Conservation (phyloP, 2,888 invertebrate genomes). For the Ecliptopera silaceata region DNA sequence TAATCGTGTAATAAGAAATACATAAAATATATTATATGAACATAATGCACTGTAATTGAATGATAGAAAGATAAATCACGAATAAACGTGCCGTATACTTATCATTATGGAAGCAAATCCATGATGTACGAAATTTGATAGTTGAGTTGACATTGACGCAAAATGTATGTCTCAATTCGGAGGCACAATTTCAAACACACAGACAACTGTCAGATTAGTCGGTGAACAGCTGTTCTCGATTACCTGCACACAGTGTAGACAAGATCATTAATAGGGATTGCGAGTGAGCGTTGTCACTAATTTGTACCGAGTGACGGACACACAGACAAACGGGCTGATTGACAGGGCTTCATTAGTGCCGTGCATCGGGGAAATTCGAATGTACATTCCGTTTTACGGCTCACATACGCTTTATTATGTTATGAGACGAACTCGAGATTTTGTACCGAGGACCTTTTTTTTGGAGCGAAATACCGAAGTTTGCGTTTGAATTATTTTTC, state of each 20-base stretch:
- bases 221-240: conserved; percentile 17
- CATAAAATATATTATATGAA: too few species aligned
- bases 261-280: conserved; percentile 35
- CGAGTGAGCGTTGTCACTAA: conserved; percentile 61
- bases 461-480: not conserved
- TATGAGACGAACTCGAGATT: conserved; percentile 3
- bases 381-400: conserved; percentile 23
- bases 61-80: too few species aligned
- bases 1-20: too few species aligned
- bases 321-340: conserved; percentile 70
- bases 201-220: too few species aligned
- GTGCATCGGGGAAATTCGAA: conserved; percentile 24
- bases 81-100: too few species aligned
- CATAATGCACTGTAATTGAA: too few species aligned
- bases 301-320: conserved; percentile 54
- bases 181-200: too few species aligned
- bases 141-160: too few species aligned
- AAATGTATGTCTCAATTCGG: too few species aligned
- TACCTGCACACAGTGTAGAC: conserved; percentile 22
- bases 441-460: not conserved
- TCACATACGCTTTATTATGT: conserved; percentile 15
- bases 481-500: too few species aligned
- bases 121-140: too few species aligned
- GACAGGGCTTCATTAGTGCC: conserved; percentile 70
- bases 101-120: too few species aligned